Evolutionary conservation across 2,888 invertebrate species (phyloP), one percentile per base, ranked within the genome.

Genomic region (Eristalinus aeneus): DNA sequence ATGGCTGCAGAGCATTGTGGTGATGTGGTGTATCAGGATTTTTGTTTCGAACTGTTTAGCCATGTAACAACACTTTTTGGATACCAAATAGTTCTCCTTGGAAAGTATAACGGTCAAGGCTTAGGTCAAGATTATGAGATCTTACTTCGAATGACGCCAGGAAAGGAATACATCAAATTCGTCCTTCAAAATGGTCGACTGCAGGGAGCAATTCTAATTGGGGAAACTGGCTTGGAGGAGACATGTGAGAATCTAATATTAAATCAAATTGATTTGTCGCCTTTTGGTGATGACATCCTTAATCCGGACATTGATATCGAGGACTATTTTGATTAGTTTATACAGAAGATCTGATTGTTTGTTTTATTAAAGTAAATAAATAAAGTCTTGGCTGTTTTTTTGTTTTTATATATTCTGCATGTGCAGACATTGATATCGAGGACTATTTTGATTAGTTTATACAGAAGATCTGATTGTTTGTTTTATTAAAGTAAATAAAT

Each of bases 171-270:
- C 91, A 95, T 99, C 1, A 99, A 99, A 92, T 95, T 97, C 90
- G 95, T 99, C 1, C 91, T 99, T 87, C 94, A 96, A 89, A 94
- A 97, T 91, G 97, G 97, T 27, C 95, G 94, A 90, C 93, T 99
- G 90, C 97, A 98, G 91, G 99, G 99, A 46, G 99, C 98, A 27
- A 96, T 99, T 89, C 93, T 99, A 32, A 97, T 99, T 89, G 99
- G 99, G 0, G 98, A 99, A 88, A 99, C 99, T 0, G 98, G 98
- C 91, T 94, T 99, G 83, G 99, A 99, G 91, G 99, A 99, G 93
- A 98, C 97, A 92, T 97, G 98, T 93, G 99, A 99, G 93, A 99
- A 99, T 93, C 94, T 99, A 83, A 99, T 99, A 90, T 94, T 99
- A 36, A 98, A 99, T 93, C 96, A 98, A 91, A 94, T 98, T 80